Evolutionary conservation across 2,113 vertebrate species (phyloP), one percentile per base, ranked within the genome.

Genomic region (Neotragus pygmaeus): DNA sequence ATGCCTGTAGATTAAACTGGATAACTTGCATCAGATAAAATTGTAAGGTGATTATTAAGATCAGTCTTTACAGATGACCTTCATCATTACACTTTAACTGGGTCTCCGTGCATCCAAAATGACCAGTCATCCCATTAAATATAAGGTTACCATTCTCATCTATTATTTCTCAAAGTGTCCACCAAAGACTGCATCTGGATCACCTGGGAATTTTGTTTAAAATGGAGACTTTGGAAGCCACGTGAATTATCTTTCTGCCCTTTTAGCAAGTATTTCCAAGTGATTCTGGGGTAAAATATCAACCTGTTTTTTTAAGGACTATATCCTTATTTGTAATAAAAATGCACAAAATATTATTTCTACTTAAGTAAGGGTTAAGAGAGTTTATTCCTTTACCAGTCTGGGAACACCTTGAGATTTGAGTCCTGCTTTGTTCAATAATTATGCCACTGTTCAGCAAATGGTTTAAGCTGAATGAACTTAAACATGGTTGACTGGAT

Each of bases 21-120:
- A 94, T 93, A 97, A 97, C 95, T 97, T 82, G 81, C 91, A 95
- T 92, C 62, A 64, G 86, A 96, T 95, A 96, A 98, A 94, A 96
- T 9, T 83, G 62, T 96, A 97, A 96, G 64, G 86, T 91, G 62
- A 98, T 95, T 95, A 97, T 97, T 97, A 97, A 96, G 96, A 95
- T 87, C 78, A 60, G 70, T 85, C 82, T 98, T 96, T 96, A 91
- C 47, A 93, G 93, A 95, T 96, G 96, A 97, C 96, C 95, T 97
- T 96, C 94, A 89, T 87, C 94, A 91, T 97, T 95, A 93, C 60
- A 73, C 60, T 96, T 94, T 92, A 95, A 55, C 90, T 86, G 81
- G 66, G 51, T 91, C 30, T 96, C 88, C 51, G 93, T 0, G 9
- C 33, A 80, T 58, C n/a, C 51, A 82, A 95, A 97, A 98, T 96